Conservation (phyloP, 2,888 invertebrate species). For the Agrilus mali region DNA sequence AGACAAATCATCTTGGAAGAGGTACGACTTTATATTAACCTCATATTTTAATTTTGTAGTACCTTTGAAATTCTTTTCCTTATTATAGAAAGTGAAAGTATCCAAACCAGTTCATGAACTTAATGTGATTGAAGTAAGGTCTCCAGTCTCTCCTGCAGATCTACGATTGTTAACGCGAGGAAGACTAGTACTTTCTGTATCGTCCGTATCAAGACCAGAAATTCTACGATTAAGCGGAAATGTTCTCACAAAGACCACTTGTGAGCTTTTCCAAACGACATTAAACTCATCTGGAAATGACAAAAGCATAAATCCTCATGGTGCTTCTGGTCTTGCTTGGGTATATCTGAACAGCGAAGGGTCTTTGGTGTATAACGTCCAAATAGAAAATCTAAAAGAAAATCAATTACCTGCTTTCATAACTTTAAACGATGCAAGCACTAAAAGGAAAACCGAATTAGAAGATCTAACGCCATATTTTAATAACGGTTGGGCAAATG, state of each 20-base stretch:
- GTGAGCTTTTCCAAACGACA: slow-evolving; percentile 69
- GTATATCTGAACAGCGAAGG: slow-evolving; percentile 68
- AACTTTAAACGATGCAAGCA: slow-evolving; percentile 57
- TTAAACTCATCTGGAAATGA: slow-evolving; percentile 38
- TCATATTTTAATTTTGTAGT: neutral
- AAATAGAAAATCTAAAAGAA: slow-evolving; percentile 49
- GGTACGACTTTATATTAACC: slow-evolving; percentile 30
- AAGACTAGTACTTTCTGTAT: slow-evolving; percentile 56
- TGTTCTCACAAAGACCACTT: slow-evolving; percentile 61
- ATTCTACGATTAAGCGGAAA: slow-evolving; percentile 52
- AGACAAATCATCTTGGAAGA: slow-evolving; percentile 64
- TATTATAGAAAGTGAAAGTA: slow-evolving; percentile 45
- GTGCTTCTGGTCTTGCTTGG: slow-evolving; percentile 59
- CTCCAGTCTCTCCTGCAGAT: slow-evolving; percentile 64
- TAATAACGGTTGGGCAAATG: slow-evolving; percentile 46
- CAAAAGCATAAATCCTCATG: slow-evolving; percentile 22
- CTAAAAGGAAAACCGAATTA: slow-evolving; percentile 48
- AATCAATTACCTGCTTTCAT: slow-evolving; percentile 44
- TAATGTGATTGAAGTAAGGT: slow-evolving; percentile 66
- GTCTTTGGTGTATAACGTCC: slow-evolving; percentile 63
- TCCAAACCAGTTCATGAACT: slow-evolving; percentile 63
- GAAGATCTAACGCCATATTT: slow-evolving; percentile 54
- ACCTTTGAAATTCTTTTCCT: slow-evolving; percentile 3
- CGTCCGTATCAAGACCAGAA: slow-evolving; percentile 54
- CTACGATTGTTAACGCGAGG: slow-evolving; percentile 64